A percentile compares a stretch with the other conserved stretches of the same genome.
phyloP scores from a whole-genome alignment of 2,888 invertebrate genomes.

The Linyphia triangularis region DNA sequence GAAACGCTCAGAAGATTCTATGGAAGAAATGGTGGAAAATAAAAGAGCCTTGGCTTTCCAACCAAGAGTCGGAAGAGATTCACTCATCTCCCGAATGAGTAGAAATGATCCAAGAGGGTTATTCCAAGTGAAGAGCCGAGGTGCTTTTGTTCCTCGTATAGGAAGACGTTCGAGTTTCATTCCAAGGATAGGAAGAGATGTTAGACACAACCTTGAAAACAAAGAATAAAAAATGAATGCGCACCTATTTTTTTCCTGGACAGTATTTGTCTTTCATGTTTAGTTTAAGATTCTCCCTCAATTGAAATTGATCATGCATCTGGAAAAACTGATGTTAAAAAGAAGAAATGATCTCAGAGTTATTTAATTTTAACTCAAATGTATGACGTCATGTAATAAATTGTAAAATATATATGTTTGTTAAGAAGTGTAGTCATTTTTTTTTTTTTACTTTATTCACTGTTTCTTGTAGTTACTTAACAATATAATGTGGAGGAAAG shows the following conservation, averaged over 20 bases:
- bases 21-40: constrained; percentile 6
- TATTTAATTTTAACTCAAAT: not conserved
- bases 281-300: not conserved
- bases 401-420: constrained; percentile 63
- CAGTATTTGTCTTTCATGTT: not conserved
- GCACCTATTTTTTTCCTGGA: not conserved
- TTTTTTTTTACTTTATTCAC: constrained; percentile 6
- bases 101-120: constrained; percentile 38
- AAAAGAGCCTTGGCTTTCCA: constrained; percentile 50
- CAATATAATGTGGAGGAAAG: too few species aligned
- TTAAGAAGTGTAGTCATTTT: constrained; percentile 40
- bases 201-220: not conserved
- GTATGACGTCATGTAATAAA: constrained; percentile 48
- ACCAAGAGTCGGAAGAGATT: constrained; percentile 73
- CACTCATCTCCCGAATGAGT: constrained; percentile 66
- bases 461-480: not conserved
- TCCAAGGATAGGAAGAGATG: constrained; percentile 51
- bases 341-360: not conserved
- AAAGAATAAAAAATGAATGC: not conserved
- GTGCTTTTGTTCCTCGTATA: constrained; percentile 71
- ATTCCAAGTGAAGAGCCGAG: constrained; percentile 54
- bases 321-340: not conserved
- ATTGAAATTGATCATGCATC: not conserved
- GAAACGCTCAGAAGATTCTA: constrained; percentile 22
- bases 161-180: constrained; percentile 66